These are phyloP conservation scores for Miniopterus natalensis DNA, from an alignment of 2,113 vertebrate genomes.

Conservation along the genomic window DNA sequence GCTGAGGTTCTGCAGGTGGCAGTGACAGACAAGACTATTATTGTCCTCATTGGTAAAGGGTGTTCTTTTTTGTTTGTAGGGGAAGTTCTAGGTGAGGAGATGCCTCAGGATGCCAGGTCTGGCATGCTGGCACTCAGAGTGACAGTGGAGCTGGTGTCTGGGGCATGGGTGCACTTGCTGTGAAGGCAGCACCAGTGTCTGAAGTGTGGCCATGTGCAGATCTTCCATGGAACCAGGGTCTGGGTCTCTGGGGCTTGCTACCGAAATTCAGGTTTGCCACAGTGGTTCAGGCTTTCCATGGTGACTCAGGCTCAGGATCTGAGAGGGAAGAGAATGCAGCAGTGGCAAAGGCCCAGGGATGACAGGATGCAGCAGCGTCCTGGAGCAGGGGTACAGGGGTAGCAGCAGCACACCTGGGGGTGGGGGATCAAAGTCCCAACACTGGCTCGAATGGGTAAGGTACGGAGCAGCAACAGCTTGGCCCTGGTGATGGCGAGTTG, in stretches of 20 bases:
- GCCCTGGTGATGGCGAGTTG: neutral
- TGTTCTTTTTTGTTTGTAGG: neutral
- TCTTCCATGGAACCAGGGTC: neutral
- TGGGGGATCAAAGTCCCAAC: neutral
- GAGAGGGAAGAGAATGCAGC: neutral
- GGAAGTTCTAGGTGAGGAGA: neutral
- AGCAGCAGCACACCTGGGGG: neutral
- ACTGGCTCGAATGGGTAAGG: neutral
- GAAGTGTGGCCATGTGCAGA: neutral
- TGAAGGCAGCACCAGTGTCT: neutral
- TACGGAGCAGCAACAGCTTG: neutral
- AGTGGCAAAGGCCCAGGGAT: neutral
- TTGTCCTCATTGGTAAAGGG: neutral
- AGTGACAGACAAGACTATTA: neutral
- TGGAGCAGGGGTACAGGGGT: neutral
- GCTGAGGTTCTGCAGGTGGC: neutral
- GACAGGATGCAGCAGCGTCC: neutral
- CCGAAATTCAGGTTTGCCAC: neutral
- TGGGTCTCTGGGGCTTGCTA: neutral
- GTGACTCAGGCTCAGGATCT: neutral
- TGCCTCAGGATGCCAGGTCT: neutral
- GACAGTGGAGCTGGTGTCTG: neutral
- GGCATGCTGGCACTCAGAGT: neutral
- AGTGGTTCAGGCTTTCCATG: neutral
- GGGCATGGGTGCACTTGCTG: neutral